phyloP scores from a whole-genome alignment of 2,888 invertebrate genomes.

The Pantelozetes paolii region DNA sequence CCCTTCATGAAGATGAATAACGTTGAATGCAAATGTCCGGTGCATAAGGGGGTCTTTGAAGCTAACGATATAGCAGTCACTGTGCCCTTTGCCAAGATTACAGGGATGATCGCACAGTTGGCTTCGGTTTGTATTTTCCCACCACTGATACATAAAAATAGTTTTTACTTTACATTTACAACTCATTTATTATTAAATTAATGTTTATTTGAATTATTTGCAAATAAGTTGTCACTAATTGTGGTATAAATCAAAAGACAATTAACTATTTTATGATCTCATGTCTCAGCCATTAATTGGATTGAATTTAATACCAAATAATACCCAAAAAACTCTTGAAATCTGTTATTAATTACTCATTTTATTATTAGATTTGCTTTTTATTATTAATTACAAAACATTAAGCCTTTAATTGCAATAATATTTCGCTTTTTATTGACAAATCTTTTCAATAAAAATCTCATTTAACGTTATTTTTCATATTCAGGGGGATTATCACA shows the following conservation, averaged over 20 bases:
- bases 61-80: background rate
- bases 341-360: background rate
- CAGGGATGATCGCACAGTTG: slow-evolving; percentile 38
- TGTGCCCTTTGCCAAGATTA: slow-evolving; percentile 33
- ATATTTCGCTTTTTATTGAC: background rate
- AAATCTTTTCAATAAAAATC: background rate
- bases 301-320: background rate
- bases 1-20: slow-evolving; percentile 19
- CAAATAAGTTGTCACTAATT: slow-evolving; percentile 8
- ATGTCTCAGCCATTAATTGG: background rate
- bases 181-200: no score
- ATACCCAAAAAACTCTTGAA: no score
- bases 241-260: background rate
- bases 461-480: background rate
- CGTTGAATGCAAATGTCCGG: slow-evolving; percentile 28
- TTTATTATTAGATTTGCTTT: background rate
- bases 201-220: slow-evolving; percentile 22
- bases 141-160: background rate
- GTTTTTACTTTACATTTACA: no score
- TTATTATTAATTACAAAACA: background rate
- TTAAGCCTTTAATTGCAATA: background rate
- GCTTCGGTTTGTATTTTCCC: slow-evolving; percentile 23
- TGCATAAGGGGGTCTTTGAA: background rate
- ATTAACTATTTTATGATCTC: slow-evolving; percentile 1
- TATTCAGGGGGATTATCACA: slow-evolving; percentile 18